A percentile compares a stretch with the other conserved stretches of the same genome.
Conservation (phyloP, 2,797 vertebrate genomes). For the Melanotaenia nigrans region DNA sequence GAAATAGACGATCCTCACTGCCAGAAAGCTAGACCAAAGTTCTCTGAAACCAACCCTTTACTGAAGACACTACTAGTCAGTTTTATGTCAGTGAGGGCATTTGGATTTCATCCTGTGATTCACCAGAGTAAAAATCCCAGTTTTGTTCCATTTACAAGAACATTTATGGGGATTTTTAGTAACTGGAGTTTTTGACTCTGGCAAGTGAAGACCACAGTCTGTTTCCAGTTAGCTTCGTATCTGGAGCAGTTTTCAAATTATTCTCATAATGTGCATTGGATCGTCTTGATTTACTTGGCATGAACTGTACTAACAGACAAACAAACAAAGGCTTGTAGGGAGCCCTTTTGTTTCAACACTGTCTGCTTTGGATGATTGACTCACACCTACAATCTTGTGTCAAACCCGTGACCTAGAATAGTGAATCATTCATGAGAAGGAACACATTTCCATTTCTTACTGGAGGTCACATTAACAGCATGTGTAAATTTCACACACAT, state of each 20-base stretch:
- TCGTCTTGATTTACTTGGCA: background rate
- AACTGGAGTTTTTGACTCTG: conserved; percentile 1
- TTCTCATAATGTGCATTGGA: background rate
- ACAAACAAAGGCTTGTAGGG: background rate
- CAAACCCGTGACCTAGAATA: conserved; percentile 10
- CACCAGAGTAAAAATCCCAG: conserved; percentile 7
- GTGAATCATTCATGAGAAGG: conserved; percentile 19
- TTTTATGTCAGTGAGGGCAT: conserved; percentile 27
- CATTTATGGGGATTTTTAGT: conserved; percentile 14
- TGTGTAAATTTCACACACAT: conserved; percentile 60
- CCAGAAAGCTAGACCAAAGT: conserved; percentile 27
- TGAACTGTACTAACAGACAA: background rate
- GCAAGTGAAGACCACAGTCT: background rate
- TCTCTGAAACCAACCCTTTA: conserved; percentile 22
- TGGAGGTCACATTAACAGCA: conserved; percentile 40
- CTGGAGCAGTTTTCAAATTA: conserved; percentile 2
- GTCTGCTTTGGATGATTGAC: background rate
- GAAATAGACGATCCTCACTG: conserved; percentile 45
- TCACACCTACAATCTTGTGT: background rate
- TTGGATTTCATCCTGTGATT: conserved; percentile 9
- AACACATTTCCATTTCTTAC: conserved; percentile 46
- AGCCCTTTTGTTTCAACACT: background rate
- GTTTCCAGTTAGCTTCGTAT: conserved; percentile 28
- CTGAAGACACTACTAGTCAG: conserved; percentile 49
- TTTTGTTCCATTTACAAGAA: conserved; percentile 19